phyloP scores from a whole-genome alignment of 35 echinoderm and acorn worm genomes.

The Hemicentrotus pulcherrimus region DNA sequence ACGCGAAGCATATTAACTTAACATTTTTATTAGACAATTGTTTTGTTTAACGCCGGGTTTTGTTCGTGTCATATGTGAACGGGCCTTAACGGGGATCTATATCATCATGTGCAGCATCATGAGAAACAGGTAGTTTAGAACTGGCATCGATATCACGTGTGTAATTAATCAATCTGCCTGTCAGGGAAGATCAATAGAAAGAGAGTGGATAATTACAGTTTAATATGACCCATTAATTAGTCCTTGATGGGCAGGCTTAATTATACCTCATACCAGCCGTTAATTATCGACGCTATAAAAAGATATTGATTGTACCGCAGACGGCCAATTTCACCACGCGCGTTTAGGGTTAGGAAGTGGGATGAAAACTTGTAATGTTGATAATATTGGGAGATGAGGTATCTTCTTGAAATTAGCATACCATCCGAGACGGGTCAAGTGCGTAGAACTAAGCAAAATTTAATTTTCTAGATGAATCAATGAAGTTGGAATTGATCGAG shows the following conservation, averaged over 20 bases:
- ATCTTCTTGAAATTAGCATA: no score
- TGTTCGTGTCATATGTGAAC: no score
- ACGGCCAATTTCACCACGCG: not conserved
- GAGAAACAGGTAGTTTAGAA: not conserved
- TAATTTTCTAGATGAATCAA: no score
- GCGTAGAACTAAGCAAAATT: no score
- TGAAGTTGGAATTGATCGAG: no score
- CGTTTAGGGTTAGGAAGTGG: not conserved
- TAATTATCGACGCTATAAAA: slow-evolving; percentile 5
- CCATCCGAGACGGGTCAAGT: no score
- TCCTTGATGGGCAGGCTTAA: not conserved
- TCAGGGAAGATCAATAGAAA: not conserved
- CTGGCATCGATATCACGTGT: not conserved
- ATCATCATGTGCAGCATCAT: not conserved
- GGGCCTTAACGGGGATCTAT: no score
- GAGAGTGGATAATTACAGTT: not conserved
- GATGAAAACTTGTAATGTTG: no score
- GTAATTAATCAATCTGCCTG: not conserved
- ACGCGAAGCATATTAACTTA: no score
- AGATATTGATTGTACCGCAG: not conserved
- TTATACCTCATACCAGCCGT: not conserved
- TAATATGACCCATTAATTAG: slow-evolving; percentile 19
- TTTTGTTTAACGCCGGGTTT: no score
- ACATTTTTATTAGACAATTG: no score
- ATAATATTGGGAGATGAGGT: no score